Evolutionary conservation across 1,140 invertebrate species (phyloP), one percentile per base, ranked within the genome.

Genomic region (Portunus trituberculatus): DNA sequence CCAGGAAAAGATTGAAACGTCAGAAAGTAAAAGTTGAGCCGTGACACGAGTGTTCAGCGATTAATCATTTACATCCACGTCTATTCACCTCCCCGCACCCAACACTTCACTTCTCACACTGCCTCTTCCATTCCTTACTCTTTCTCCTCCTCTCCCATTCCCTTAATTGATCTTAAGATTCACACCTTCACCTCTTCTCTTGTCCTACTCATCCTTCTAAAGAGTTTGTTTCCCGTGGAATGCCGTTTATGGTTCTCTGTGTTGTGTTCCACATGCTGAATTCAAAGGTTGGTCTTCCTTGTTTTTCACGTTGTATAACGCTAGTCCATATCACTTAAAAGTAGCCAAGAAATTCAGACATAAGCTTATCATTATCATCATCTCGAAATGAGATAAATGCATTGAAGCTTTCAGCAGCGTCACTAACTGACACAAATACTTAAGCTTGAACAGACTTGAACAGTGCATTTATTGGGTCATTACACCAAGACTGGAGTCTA

Each of bases 331-430:
- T 88, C 12, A 14, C 8, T 52, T 88, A n/a, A 94, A 94, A 94
- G 93, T 88, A 29, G 83, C 39, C 86, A 87, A 88, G 20, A 88
- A 94, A 94, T 4, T 89, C 83, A 83, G 32, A 91, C 48, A 82
- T 32, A 94, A 88, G 25, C 88, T 94, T 84, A 94, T 94, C 92
- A 83, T 67, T 39, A 88, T 94, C 93, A 94, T 88, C 83, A 94
- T 76, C 93, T 76, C 48, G 29, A 86, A 82, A 93, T 93, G 31
- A 92, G 59, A 82, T 46, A 93, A 93, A 86, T 29, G 39, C 91
- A 94, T 10, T 89, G 82, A 94, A 94, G 93, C 46, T 88, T 94
- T 94, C 93, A n/a, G n/a, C n/a, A n/a, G n/a, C n/a, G 93, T 94
- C 93, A 94, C 93, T 86, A 20, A 67, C 83, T 94, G 48, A 84